Evolutionary conservation across 2,888 invertebrate species (phyloP), one percentile per base, ranked within the genome.

Genomic region (Erynnis tages): DNA sequence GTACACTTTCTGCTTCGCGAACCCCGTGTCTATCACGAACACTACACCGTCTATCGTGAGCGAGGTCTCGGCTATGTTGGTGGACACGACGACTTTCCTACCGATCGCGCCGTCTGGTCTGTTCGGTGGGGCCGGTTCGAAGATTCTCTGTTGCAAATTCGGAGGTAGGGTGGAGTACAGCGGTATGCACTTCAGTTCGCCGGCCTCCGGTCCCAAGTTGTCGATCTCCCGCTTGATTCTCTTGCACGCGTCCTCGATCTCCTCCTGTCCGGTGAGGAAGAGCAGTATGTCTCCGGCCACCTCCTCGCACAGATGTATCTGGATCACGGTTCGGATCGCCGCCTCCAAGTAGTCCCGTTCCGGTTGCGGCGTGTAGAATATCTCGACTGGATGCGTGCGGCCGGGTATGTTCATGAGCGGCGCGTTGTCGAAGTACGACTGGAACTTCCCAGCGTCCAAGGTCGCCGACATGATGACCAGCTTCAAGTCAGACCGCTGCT

Each of bases 381-480:
- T 99, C 79, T 89, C 89, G 0, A 89, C 89, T 0, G 88, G 88
- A 65, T 89, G 89, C 0, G 89, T 88, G 8, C 89, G 61, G 0
- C 89, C 99, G 0, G 99, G 99, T 0, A 99, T 98, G 68, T 97
- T 98, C 97, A 99, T 98, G 27, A 99, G 82, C 0, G 99, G 99
- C 0, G 99, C 99, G 76, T 98, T 96, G 67, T 98, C 99, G 76
- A 99, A 99, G 79, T 99, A 99, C 76, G 96, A 95, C 90, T 99
- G 98, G 82, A 99, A 99, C 82, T 99, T 99, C 3, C 99, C 99
- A 38, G 99, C 99, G 82, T 99, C 99, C 21, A 99, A 88, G 0
- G 99, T 99, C 0, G 99, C 99, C 56, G 98, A 98, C 99, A 99
- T 99, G 69, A 99, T 96, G 56, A 99, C 97, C 52, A 99, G 91